phyloP scores from a whole-genome alignment of 2,113 vertebrate species.

The Cinclus cinclus region DNA sequence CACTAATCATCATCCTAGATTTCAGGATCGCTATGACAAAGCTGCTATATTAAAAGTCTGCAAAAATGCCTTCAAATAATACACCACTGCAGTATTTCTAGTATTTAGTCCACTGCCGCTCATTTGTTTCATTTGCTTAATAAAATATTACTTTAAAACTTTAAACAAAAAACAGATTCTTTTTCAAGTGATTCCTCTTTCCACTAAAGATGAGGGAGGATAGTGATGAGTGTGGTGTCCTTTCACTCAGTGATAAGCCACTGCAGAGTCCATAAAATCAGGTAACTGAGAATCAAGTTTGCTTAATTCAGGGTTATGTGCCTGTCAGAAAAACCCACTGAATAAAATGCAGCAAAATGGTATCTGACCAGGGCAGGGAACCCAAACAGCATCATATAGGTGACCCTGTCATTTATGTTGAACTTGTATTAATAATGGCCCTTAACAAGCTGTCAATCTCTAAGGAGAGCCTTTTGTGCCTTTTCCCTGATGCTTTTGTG shows the following conservation, averaged over 20 bases:
- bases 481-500: slow-evolving; percentile 54
- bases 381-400: slow-evolving; percentile 31
- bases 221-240: neutral
- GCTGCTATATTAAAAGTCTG: neutral
- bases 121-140: neutral
- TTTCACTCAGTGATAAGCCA: neutral
- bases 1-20: neutral
- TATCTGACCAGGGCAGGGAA: neutral
- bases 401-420: slow-evolving; percentile 61
- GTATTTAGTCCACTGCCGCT: neutral
- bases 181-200: neutral
- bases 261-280: neutral
- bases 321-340: neutral
- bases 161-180: neutral
- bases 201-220: neutral
- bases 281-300: neutral
- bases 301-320: neutral
- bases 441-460: slow-evolving; percentile 66
- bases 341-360: slow-evolving; percentile 1
- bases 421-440: slow-evolving; percentile 58
- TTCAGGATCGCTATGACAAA: neutral
- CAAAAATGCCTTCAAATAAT: neutral
- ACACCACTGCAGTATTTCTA: neutral
- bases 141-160: neutral
- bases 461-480: slow-evolving; percentile 55